These are phyloP conservation scores for Scaptomyza pallida DNA, from an alignment of 1,140 invertebrate genomes.

Conservation along the genomic window DNA sequence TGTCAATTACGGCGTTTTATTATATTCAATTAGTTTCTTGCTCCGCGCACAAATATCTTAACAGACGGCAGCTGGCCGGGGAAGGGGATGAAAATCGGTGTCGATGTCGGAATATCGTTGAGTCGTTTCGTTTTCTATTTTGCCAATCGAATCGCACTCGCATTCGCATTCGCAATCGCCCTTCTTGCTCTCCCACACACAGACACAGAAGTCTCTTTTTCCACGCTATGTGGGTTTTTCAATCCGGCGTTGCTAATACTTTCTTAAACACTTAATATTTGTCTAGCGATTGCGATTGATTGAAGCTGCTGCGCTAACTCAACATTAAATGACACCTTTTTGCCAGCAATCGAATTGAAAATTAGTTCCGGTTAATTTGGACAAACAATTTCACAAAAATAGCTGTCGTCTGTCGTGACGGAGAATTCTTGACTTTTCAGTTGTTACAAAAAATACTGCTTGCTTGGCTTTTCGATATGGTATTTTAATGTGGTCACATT, in stretches of 20 bases:
- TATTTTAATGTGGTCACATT: conserved; percentile 18
- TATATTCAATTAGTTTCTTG: conserved; percentile 50
- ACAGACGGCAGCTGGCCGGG: conserved; percentile 24
- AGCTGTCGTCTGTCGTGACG: conserved; percentile 22
- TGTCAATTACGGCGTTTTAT: conserved; percentile 43
- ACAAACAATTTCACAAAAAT: conserved; percentile 31
- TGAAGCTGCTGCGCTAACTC: background rate
- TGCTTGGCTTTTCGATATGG: background rate
- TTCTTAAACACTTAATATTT: conserved; percentile 2
- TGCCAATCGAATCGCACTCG: conserved; percentile 45
- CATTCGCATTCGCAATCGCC: conserved; percentile 14
- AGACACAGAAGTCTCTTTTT: conserved; percentile 11
- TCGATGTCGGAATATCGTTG: conserved; percentile 44
- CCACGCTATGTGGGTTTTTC: conserved; percentile 20
- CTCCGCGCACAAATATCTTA: conserved; percentile 33
- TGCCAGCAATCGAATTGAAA: conserved; percentile 7
- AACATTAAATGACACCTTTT: conserved; percentile 13
- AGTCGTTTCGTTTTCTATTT: conserved; percentile 22
- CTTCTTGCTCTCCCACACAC: background rate
- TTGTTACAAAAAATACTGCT: conserved; percentile 14
- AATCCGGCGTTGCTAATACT: conserved; percentile 11
- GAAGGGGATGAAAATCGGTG: conserved; percentile 43
- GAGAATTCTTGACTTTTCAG: conserved; percentile 9
- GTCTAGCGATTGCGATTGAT: background rate
- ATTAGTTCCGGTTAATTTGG: conserved; percentile 28